Conservation (phyloP, 30 jellyfish, hydroid and myxozoan species). For the Hydra vulgaris region DNA sequence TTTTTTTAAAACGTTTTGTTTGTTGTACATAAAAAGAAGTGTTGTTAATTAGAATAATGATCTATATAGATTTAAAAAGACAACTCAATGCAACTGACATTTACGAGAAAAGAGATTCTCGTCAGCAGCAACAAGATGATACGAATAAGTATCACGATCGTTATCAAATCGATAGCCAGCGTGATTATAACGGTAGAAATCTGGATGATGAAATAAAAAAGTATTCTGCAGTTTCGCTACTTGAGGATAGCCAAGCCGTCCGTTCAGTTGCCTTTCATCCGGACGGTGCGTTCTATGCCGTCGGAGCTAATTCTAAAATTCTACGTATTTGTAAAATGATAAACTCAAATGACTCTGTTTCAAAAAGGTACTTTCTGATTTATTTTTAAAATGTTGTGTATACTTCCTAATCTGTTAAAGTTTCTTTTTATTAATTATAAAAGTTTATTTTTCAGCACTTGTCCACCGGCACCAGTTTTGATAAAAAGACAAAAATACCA, state of each 20-base stretch:
- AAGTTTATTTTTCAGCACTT: not conserved
- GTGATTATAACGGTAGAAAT: constrained; percentile 2
- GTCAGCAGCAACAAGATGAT: not conserved
- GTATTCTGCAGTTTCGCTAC: constrained; percentile 49
- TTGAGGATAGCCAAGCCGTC: constrained; percentile 78
- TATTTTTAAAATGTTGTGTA: too few relatives aligned
- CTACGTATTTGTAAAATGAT: constrained; percentile 55
- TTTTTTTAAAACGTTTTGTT: not conserved
- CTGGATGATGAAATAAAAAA: constrained; percentile 9
- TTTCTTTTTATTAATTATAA: too few relatives aligned
- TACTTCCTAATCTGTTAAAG: too few relatives aligned
- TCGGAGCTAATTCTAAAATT: constrained; percentile 70
- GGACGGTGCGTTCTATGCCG: constrained; percentile 59
- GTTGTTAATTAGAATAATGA: too few relatives aligned
- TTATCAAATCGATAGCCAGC: not conserved
- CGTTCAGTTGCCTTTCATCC: constrained; percentile 88
- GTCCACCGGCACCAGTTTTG: constrained; percentile 47
- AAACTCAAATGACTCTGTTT: not conserved
- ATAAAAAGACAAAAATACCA: constrained; percentile 80
- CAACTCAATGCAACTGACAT: constrained; percentile 32
- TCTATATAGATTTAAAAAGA: constrained; percentile 32
- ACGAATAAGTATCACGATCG: not conserved
- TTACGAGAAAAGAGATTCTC: constrained; percentile 19
- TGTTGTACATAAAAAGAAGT: too few relatives aligned
- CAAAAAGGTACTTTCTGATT: not conserved